Evolutionary conservation across 2,797 vertebrate species (phyloP).

Genomic region (Argyrosomus regius): DNA sequence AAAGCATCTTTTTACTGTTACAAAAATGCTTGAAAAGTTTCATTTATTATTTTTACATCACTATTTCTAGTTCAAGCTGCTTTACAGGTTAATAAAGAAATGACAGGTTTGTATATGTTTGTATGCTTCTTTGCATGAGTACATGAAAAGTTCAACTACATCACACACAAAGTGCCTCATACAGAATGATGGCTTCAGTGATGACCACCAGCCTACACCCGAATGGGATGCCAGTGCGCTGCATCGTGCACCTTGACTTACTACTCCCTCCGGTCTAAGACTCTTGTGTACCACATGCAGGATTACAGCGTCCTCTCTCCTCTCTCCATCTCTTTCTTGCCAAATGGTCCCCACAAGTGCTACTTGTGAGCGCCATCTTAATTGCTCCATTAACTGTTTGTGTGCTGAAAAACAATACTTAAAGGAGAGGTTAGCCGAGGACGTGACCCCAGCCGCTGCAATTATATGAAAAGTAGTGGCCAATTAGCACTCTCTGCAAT

Average conservation of each 20-base stretch:
- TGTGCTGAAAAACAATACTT: slow-evolving; percentile 86
- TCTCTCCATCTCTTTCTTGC: slow-evolving; percentile 60
- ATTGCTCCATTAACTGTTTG: slow-evolving; percentile 86
- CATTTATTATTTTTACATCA: not conserved
- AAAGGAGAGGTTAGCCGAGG: slow-evolving; percentile 79
- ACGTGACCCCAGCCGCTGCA: slow-evolving; percentile 78
- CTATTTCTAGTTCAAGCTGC: not conserved
- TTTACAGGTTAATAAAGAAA: not conserved
- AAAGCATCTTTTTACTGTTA: not conserved
- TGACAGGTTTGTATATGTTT: not conserved
- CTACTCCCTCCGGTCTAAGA: slow-evolving; percentile 33
- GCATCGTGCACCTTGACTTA: slow-evolving; percentile 35
- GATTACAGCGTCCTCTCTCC: slow-evolving; percentile 46
- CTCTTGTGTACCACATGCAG: slow-evolving; percentile 36
- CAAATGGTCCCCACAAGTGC: slow-evolving; percentile 77
- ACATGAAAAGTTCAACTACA: not conserved
- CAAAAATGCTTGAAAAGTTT: not conserved
- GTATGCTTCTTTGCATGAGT: not conserved
- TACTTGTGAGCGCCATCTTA: slow-evolving; percentile 77
- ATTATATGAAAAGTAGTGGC: slow-evolving; percentile 86
- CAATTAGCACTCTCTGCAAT: slow-evolving; percentile 85
- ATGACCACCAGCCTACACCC: not conserved
- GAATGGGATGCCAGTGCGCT: not conserved
- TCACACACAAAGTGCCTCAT: not conserved
- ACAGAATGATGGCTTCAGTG: not conserved